Evolutionary conservation across 2,888 invertebrate genomes (phyloP).

Genomic region (Drosophila colorata): DNA sequence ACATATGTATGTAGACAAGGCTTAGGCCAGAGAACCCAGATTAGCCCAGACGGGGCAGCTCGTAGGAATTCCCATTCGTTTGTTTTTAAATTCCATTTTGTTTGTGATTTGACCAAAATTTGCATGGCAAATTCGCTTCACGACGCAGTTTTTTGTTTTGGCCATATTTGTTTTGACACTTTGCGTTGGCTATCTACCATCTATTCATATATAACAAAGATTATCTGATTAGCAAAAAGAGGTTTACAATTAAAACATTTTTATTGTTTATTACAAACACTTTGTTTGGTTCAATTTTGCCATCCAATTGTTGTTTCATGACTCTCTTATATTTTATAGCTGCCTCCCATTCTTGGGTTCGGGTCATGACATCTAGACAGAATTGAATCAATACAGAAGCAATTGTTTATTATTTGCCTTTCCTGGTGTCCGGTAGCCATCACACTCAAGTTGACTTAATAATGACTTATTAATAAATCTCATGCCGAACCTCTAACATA

Average conservation of each 20-base stretch:
- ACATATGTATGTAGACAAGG: slow-evolving; percentile 4
- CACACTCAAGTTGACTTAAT: too few relatives aligned
- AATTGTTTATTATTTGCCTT: too few relatives aligned
- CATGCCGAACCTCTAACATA: too few relatives aligned
- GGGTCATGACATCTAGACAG: too few relatives aligned
- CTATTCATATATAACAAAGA: slow-evolving; percentile 1
- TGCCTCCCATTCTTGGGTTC: too few relatives aligned
- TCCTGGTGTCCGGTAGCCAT: too few relatives aligned
- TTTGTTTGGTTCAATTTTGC: too few relatives aligned
- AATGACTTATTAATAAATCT: too few relatives aligned
- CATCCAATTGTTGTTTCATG: too few relatives aligned
- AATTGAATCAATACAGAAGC: too few relatives aligned
- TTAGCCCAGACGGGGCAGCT: slow-evolving; percentile 2
- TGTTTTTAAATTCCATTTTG: slow-evolving; percentile 31
- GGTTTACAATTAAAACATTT: neutral
- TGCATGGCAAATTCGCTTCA: slow-evolving; percentile 37
- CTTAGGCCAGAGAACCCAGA: slow-evolving; percentile 47
- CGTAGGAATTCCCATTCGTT: slow-evolving; percentile 51
- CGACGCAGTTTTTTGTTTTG: slow-evolving; percentile 30
- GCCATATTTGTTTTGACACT: slow-evolving; percentile 24
- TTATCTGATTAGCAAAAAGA: neutral
- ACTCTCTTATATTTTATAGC: too few relatives aligned
- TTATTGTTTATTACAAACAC: too few relatives aligned
- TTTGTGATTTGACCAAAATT: slow-evolving; percentile 31
- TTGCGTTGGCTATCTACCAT: neutral